Base-by-base conservation (phyloP, 2,797 vertebrate species). In the Pseudotriccus pelzelni region DNA sequence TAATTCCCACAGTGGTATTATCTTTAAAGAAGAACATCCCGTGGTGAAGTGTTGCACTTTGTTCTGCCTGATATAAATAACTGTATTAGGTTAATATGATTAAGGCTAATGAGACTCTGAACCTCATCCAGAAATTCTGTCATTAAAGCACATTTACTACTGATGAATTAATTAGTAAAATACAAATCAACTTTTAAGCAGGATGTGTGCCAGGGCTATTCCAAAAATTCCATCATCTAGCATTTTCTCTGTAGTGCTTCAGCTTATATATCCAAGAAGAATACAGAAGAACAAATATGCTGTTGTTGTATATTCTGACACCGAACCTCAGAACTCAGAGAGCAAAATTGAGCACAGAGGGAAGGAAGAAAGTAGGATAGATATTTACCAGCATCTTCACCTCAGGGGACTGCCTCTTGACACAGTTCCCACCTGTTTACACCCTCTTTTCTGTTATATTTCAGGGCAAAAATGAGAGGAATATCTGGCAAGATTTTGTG, bases 81-180 rank as follows among this genome's bases (percentile, higher is more conserved):
- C 84, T 91, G 47, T 89, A 95, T 96, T 97, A 97, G 52, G 89
- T 93, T 95, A 96, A 80, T 63, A 91, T 94, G 90, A 96, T 94
- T 96, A 97, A 96, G 72, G 58, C 60, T 97, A 98, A 97, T 95
- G 94, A 98, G 95, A 95, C 87, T 93, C 25, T 94, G 93, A 97
- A 96, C 76, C n/a, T 90, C 87, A 92, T 97, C 93, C 94, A 96
- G 96, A 96, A 93, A 93, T 86, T 24, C 67, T 94, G 93, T 95
- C 91, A 95, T 93, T 90, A 97, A 96, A 96, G 73, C 89, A 95
- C 79, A 94, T 96, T 93, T 96, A 91, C 82, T 89, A 67, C 79
- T 90, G 84, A 97, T 93, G 32, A 96, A 96, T 96, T 96, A 95
- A 97, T 97, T 97, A 97, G 80, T 87, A 93, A 97, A 97, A 96